Base-by-base conservation (phyloP, 1,140 invertebrate genomes). In the Drosophila paulistorum region DNA sequence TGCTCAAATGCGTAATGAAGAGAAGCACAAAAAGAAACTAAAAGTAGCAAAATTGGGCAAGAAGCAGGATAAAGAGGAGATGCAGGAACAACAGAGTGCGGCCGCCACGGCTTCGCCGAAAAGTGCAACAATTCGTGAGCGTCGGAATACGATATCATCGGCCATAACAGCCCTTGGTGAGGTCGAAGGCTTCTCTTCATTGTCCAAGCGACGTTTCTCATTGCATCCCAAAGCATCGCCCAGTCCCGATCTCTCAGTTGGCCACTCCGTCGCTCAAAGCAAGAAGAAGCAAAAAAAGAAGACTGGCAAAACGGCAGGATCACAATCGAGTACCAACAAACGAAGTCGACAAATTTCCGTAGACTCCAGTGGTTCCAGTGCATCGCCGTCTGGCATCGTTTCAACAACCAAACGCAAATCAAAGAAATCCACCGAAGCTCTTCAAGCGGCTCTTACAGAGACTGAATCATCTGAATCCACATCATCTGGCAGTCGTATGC, bases 11-110 rank as follows among this genome's bases (percentile, higher is more conserved):
- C 45, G 77, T 13, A 35, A 68, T 3, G 74, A 77, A n/a, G 75
- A 79, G 1, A 71, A 84, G 55, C 51, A 20, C 26, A 77, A 84
- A 10, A 83, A 77, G 42, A 73, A 77, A 20, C 13, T 70, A 0
- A 79, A 83, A 57, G 39, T 42, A 5, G 23, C 37, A 3, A 79
- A 45, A 65, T 58, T 61, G 17, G 55, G 42, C 1, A 41, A 30
- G 7, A 30, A 30, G 3, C 17, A 14, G 14, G 4, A 23, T 4
- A 39, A 26, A 11, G 13, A n/a, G 11, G 33, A 30, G 42, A 1
- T 10, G 14, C 61, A 63, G 10, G 33, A 58, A 4, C 13, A 17
- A 7, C 7, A 17, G 0, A 26, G 13, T 11, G 54, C 63, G 7
- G 63, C 71, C 1, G 26, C 23, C 9, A 66, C 72, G 30, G 17